phyloP scores from a whole-genome alignment of 2,113 vertebrate genomes.

The Brachyistius frenatus region DNA sequence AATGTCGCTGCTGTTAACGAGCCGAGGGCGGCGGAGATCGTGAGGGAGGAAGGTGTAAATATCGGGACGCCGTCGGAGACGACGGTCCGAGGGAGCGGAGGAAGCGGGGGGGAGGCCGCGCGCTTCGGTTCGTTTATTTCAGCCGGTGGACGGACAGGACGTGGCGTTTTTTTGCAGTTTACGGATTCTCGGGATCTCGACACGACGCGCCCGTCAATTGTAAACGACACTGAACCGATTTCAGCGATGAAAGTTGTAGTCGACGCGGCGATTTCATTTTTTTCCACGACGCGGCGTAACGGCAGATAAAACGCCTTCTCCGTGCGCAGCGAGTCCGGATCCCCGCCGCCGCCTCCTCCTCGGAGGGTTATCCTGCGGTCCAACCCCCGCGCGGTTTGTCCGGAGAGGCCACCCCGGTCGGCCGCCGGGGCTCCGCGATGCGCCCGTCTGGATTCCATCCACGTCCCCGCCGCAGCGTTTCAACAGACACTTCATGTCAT shows the following conservation, averaged over 20 bases:
- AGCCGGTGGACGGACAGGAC: too few relatives aligned
- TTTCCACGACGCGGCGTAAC: neutral
- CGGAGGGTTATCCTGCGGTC: conserved; percentile 14
- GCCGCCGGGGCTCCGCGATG: conserved; percentile 57
- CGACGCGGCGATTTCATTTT: too few relatives aligned
- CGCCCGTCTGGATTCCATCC: conserved; percentile 60
- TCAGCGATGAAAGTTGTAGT: too few relatives aligned
- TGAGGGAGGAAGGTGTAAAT: conserved; percentile 51
- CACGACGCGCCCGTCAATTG: too few relatives aligned
- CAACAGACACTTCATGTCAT: conserved; percentile 79
- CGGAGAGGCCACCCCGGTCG: conserved; percentile 65
- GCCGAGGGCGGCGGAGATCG: conserved; percentile 45
- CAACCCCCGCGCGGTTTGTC: conserved; percentile 36
- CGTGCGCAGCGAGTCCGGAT: neutral
- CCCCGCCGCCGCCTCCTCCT: neutral
- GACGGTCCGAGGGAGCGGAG: too few relatives aligned
- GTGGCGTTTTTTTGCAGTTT: too few relatives aligned
- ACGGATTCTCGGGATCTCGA: too few relatives aligned
- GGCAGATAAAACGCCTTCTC: neutral
- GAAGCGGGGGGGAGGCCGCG: too few relatives aligned
- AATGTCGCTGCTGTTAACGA: conserved; percentile 65
- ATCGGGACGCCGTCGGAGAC: conserved; percentile 26
- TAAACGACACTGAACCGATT: too few relatives aligned
- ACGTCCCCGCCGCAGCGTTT: conserved; percentile 64
- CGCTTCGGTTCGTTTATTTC: too few relatives aligned